A percentile compares a stretch with the other conserved stretches of the same genome.
phyloP scores from a whole-genome alignment of 2,888 invertebrate genomes.

The Ennomos erosarius region DNA sequence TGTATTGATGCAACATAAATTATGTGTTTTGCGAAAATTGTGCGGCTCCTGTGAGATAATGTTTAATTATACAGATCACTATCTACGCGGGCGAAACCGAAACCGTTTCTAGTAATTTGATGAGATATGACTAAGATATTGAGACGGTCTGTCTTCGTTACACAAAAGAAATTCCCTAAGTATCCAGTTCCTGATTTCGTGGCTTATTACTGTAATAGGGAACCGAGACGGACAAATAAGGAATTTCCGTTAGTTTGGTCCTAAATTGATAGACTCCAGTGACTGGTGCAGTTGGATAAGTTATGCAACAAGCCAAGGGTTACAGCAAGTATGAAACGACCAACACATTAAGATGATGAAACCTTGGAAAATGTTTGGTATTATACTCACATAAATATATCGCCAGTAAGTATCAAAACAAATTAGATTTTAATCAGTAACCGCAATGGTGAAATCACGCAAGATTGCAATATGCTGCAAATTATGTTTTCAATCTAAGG shows the following conservation, averaged over 20 bases:
- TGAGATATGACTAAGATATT: no score
- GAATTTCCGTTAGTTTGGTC: conserved; percentile 66
- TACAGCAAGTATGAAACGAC: background rate
- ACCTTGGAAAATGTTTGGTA: no score
- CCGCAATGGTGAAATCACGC: conserved; percentile 36
- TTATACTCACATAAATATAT: no score
- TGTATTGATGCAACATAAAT: no score
- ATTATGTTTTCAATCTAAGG: conserved; percentile 28
- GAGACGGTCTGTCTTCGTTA: conserved; percentile 11
- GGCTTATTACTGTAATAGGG: conserved; percentile 62
- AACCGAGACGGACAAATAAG: conserved; percentile 68
- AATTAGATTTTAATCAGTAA: conserved; percentile 8
- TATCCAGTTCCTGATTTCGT: conserved; percentile 67
- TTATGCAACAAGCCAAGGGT: background rate
- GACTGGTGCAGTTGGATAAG: conserved; percentile 17
- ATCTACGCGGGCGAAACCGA: no score
- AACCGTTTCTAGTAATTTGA: no score
- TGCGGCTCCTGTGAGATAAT: no score
- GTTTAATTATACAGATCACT: no score
- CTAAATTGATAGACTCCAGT: conserved; percentile 45
- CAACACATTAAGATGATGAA: no score
- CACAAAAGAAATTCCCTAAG: conserved; percentile 56
- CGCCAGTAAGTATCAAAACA: conserved; percentile 1
- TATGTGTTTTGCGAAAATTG: no score
- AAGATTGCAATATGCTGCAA: conserved; percentile 36